Percentiles rank a stretch among this genome's conserved stretches.
phyloP scores from a whole-genome alignment of 1,140 invertebrate species.

The Brachionus paranguensis region DNA sequence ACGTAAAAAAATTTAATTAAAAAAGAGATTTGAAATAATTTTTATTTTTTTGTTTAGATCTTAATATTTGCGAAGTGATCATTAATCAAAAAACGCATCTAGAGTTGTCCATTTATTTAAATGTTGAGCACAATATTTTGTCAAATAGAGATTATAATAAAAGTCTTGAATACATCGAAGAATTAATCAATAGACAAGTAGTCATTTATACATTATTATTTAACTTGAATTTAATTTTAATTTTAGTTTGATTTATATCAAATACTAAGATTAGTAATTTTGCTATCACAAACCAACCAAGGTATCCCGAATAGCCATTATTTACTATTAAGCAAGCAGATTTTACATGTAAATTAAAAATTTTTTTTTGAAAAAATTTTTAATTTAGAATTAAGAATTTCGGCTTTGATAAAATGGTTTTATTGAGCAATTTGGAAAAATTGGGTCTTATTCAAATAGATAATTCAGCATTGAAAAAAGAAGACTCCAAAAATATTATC shows the following conservation, averaged over 20 bases:
- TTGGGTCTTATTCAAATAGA: not conserved
- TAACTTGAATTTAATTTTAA: not conserved
- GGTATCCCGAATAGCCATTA: not conserved
- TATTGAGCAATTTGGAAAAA: not conserved
- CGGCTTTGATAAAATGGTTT: slow-evolving; percentile 19
- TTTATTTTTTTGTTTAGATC: not conserved
- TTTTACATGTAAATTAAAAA: slow-evolving; percentile 2
- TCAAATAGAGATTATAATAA: not conserved
- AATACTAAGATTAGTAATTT: slow-evolving; percentile 12
- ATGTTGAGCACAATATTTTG: slow-evolving; percentile 19
- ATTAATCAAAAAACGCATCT: slow-evolving; percentile 22
- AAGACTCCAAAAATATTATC: slow-evolving; percentile 32
- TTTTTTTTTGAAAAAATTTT: not conserved
- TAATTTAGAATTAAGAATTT: not conserved
- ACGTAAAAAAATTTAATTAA: not conserved
- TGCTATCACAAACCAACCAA: slow-evolving; percentile 21
- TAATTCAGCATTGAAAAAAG: not conserved
- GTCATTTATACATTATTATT: not conserved
- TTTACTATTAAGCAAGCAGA: not conserved
- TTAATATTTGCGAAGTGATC: slow-evolving; percentile 20
- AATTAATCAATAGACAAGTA: slow-evolving; percentile 31
- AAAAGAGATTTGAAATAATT: not conserved
- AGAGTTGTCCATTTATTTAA: slow-evolving; percentile 18
- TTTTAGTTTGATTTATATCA: slow-evolving; percentile 25
- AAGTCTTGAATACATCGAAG: slow-evolving; percentile 23